Base-by-base conservation (phyloP, 2,888 invertebrate species). In the Portevinia maculata region DNA sequence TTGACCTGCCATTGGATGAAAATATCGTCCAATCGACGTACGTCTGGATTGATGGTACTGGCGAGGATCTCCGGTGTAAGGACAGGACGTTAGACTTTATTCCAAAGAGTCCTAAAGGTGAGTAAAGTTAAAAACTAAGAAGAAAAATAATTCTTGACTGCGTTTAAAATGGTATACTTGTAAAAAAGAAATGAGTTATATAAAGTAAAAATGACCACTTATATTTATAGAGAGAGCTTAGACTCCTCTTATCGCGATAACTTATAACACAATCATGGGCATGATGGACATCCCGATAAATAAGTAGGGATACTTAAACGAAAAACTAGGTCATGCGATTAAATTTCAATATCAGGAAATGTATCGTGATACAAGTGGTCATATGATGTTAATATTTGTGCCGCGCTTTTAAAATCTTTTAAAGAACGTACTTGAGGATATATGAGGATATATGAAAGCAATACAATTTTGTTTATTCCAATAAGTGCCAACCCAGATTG, bases 31-130 rank as follows among this genome's bases (percentile, higher is more conserved):
- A 96, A 89, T 97, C 96, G 44, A 97, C 96, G 60, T 98, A 98
- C 91, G 93, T 98, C 67, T 98, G 98, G 98, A 97, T 98, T 87
- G 98, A 98, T 89, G 98, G 98, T 28, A 95, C 96, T 17, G 98
- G 97, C 19, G 97, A 98, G 90, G 93, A 95, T 88, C 88, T 98
- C 64, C 93, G 98, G 79, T 95, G 95, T 91, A 98, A 98, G 91
- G 97, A 97, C 84, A 93, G 96, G 84, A 98, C 98, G 0, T 89
- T 98, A 83, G 94, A 95, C 89, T 96, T 95, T 87, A 93, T 96
- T 85, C 98, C 98, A 1, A 93, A 93, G 85, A 91, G 92, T 85
- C 93, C 96, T 3, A 93, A 94, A 91, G 96, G 96, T 96, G 88
- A 91, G 91, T 86, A 1, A 15, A 5, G 34, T 19, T 24, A 11